A percentile compares a stretch with the other conserved stretches of the same genome.
Evolutionary conservation across 2,797 vertebrate genomes (phyloP).

Genomic region (Toxotes lorentzi): DNA sequence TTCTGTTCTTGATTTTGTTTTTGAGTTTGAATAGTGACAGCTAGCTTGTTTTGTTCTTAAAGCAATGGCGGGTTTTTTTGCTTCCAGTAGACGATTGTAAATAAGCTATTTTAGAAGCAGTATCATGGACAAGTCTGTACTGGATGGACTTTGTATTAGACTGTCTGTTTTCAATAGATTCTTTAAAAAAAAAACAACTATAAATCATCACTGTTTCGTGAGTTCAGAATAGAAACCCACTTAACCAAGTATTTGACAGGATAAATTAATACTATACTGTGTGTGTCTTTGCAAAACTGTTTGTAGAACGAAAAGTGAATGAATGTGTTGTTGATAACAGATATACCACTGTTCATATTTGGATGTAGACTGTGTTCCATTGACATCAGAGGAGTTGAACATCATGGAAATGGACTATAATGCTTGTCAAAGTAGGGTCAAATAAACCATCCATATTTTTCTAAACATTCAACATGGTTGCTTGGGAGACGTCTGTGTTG

Average conservation of each 20-base stretch:
- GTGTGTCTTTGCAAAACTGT: conserved; percentile 81
- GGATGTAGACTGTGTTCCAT: conserved; percentile 86
- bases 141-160: conserved; percentile 86
- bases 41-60: conserved; percentile 83
- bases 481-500: conserved; percentile 60
- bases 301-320: conserved; percentile 81
- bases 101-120: conserved; percentile 87
- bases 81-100: conserved; percentile 86
- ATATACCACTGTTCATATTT: conserved; percentile 82
- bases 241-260: conserved; percentile 83
- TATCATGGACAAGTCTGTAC: conserved; percentile 82
- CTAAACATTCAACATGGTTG: conserved; percentile 75
- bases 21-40: conserved; percentile 77
- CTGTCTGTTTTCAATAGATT: conserved; percentile 83
- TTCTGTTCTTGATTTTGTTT: conserved; percentile 68
- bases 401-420: conserved; percentile 76
- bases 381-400: conserved; percentile 75
- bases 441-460: conserved; percentile 90
- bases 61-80: conserved; percentile 75
- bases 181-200: conserved; percentile 71
- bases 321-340: conserved; percentile 79
- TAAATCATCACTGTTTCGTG: conserved; percentile 82
- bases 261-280: conserved; percentile 83
- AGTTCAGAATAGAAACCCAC: conserved; percentile 86
- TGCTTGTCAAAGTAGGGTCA: conserved; percentile 85